Evolutionary conservation across 30 jellyfish, hydroid and myxozoan genomes (phyloP), one percentile per base, ranked within the genome.

Genomic region (Sanderia malayensis): DNA sequence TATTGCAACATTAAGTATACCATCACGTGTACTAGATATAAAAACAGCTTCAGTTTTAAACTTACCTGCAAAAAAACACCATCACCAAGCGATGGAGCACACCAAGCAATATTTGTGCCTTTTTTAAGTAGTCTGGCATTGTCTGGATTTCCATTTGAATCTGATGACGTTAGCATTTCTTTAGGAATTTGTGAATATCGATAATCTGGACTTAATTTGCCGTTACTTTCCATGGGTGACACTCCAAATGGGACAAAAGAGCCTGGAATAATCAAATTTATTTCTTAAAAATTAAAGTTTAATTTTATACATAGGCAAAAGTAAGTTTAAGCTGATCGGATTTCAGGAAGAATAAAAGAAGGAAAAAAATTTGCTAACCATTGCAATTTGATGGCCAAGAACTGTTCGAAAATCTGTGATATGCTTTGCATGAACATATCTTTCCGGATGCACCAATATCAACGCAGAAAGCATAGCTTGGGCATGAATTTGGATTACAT

Each of bases 341-440:
- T n/a, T n/a, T n/a, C n/a, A n/a, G n/a, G n/a, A n/a, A 19, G 74
- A 31, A 4, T 20, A 0, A 33, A 0, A 2, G 28, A 0, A 32
- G 20, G 31, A 0, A 6, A 18, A 21, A 31, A 17, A 27, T 34
- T 55, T n/a, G n/a, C n/a, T n/a, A n/a, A 74, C 86, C 86, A 46
- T 57, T 77, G 81, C 89, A 77, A 26, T 55, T 68, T 9, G 27
- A 29, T 6, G 89, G 89, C 89, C 89, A 77, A 11, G 89, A 44
- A 2, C 32, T 21, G 44, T 77, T 77, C 74, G 64, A 19, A 26
- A 62, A 67, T 47, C 81, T 57, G 28, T 77, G 81, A 44, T 77
- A 77, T 7, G 67, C 74, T 20, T 81, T 46, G 46, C 89, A 77
- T 17, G 60, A 31, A 49, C 89, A 77, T 19, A 77, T 27, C 9